Base-by-base conservation (phyloP, 2,888 invertebrate genomes). In the Tachina grossa region DNA sequence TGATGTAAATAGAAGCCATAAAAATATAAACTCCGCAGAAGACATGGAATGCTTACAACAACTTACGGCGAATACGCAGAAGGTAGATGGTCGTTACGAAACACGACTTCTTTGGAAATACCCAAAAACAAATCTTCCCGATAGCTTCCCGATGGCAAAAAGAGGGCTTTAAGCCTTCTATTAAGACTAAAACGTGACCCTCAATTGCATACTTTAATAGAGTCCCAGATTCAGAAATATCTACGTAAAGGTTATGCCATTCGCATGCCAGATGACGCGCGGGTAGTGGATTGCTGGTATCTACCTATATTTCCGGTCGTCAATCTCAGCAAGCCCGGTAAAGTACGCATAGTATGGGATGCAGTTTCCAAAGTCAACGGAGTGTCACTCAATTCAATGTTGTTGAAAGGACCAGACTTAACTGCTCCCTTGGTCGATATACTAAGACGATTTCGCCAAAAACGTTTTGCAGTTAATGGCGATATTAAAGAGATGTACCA, bases 371-470 rank as follows among this genome's bases (percentile, higher is more conserved):
- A n/a, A n/a, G n/a, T n/a, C n/a, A n/a, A n/a, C n/a, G n/a, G n/a
- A n/a, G n/a, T n/a, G n/a, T n/a, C n/a, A n/a, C n/a, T n/a, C n/a
- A n/a, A n/a, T n/a, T n/a, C n/a, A n/a, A n/a, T n/a, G n/a, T n/a
- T n/a, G n/a, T n/a, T n/a, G n/a, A 87, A 89, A 22, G 91, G 91
- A 0, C 90, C 91, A 0, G 91, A 92, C n/a, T 83, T 91, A 0
- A 87, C 88, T 5, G 88, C 91, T 1, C 14, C n/a, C 10, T 83
- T 92, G 31, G 77, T 89, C 0, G 90, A 90, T 5, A 89, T 92
- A 0, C 63, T 92, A 61, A 88, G 90, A 81, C 87, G 90, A 4
- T 93, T 93, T 84, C 86, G 92, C 16, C 90, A 90, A 87, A 78
- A 89, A 55, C 87, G 76, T 49, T 80, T 91, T 5, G 92, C 90